Percentiles rank a stretch among this genome's conserved stretches.
Evolutionary conservation across 2,888 invertebrate genomes (phyloP).

Genomic region (Drosophila tanythrix): DNA sequence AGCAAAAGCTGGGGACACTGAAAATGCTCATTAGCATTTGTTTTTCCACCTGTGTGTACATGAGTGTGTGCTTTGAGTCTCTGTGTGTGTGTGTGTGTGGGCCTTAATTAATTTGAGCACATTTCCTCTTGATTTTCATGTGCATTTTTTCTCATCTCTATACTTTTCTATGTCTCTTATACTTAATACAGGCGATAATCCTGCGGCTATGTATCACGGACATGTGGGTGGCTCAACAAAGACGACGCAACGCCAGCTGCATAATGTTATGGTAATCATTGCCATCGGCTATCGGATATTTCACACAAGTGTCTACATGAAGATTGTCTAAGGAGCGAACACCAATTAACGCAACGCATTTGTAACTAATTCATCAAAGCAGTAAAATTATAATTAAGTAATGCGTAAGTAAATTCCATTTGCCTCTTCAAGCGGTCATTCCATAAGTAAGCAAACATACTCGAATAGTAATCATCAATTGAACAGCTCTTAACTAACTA

Average conservation of each 20-base stretch:
- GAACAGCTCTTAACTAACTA: constrained; percentile 32
- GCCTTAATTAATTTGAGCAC: constrained; percentile 73
- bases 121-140: constrained; percentile 57
- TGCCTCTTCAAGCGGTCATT: constrained; percentile 13
- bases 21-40: constrained; percentile 73
- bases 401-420: constrained; percentile 31
- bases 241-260: constrained; percentile 84
- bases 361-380: constrained; percentile 55
- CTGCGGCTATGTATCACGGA: constrained; percentile 90
- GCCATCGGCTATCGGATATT: constrained; percentile 83
- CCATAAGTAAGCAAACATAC: constrained; percentile 8
- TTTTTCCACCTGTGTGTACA: constrained; percentile 35
- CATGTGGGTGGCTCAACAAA: constrained; percentile 85
- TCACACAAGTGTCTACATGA: constrained; percentile 77
- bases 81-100: constrained; percentile 20
- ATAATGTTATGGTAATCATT: constrained; percentile 78
- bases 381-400: constrained; percentile 37
- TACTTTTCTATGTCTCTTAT: constrained; percentile 5
- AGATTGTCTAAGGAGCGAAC: constrained; percentile 72
- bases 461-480: constrained; percentile 19
- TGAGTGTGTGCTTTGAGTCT: background rate
- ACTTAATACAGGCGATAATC: constrained; percentile 89
- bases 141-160: constrained; percentile 5
- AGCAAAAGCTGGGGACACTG: constrained; percentile 49
- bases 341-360: constrained; percentile 31